Evolutionary conservation across 1,140 invertebrate species (phyloP).

Genomic region (Ylistrum balloti): DNA sequence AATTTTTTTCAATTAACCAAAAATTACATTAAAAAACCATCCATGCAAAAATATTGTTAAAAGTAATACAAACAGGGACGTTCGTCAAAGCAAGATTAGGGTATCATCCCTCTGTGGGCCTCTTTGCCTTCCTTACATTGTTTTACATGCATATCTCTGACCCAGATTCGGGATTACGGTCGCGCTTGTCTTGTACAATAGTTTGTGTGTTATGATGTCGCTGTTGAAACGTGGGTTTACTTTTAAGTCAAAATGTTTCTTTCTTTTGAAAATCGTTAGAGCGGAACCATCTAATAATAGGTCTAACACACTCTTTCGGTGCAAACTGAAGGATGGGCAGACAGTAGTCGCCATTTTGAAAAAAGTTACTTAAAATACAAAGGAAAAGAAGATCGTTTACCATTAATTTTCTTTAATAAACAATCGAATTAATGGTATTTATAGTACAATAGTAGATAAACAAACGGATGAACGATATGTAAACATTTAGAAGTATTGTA

Average conservation of each 20-base stretch:
- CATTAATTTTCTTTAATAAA: no score
- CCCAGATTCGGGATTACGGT: not conserved
- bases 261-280: not conserved
- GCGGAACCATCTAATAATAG: conserved; percentile 4
- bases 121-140: not conserved
- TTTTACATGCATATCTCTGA: not conserved
- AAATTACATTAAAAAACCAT: no score
- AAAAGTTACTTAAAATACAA: not conserved
- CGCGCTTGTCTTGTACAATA: not conserved
- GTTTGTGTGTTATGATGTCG: not conserved
- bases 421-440: no score
- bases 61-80: no score
- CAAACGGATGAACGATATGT: no score
- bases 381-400: no score
- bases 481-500: no score
- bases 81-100: no score
- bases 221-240: not conserved
- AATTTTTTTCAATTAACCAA: no score
- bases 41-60: no score
- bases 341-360: not conserved
- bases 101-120: not conserved
- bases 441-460: no score
- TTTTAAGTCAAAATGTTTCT: conserved; percentile 16
- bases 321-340: conserved; percentile 12
- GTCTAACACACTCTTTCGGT: not conserved